phyloP scores from a whole-genome alignment of 2,888 invertebrate species.

The Athalia circularis region DNA sequence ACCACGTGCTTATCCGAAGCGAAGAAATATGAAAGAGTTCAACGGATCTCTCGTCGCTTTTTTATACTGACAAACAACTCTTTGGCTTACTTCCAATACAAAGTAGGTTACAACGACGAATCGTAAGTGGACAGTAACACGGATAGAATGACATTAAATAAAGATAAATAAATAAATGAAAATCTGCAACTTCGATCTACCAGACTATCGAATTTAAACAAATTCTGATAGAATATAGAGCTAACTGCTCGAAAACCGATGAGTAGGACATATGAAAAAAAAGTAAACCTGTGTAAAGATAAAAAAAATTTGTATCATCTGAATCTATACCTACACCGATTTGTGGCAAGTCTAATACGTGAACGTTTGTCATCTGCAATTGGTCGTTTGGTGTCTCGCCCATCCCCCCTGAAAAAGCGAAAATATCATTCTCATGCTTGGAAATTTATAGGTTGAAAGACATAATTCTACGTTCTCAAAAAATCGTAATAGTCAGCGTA shows the following conservation, averaged over 20 bases:
- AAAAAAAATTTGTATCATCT: too few relatives aligned
- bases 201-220: too few relatives aligned
- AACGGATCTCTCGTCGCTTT: neutral
- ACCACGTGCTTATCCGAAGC: too few relatives aligned
- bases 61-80: neutral
- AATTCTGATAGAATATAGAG: too few relatives aligned
- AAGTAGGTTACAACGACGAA: slow-evolving; percentile 21
- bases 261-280: too few relatives aligned
- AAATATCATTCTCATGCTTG: neutral
- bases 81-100: slow-evolving; percentile 8
- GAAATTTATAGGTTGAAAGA: too few relatives aligned
- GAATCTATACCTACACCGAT: neutral
- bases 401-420: neutral
- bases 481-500: too few relatives aligned
- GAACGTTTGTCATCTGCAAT: slow-evolving; percentile 12
- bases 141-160: neutral
- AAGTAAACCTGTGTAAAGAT: too few relatives aligned
- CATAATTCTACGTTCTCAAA: too few relatives aligned
- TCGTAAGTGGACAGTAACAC: neutral
- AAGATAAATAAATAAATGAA: neutral
- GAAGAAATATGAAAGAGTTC: too few relatives aligned
- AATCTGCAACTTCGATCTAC: too few relatives aligned
- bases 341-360: neutral
- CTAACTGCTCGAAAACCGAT: too few relatives aligned
- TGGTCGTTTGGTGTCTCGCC: neutral